These are phyloP conservation scores for Drosophila gunungcola DNA, from an alignment of 1,140 invertebrate genomes.

Conservation along the genomic window DNA sequence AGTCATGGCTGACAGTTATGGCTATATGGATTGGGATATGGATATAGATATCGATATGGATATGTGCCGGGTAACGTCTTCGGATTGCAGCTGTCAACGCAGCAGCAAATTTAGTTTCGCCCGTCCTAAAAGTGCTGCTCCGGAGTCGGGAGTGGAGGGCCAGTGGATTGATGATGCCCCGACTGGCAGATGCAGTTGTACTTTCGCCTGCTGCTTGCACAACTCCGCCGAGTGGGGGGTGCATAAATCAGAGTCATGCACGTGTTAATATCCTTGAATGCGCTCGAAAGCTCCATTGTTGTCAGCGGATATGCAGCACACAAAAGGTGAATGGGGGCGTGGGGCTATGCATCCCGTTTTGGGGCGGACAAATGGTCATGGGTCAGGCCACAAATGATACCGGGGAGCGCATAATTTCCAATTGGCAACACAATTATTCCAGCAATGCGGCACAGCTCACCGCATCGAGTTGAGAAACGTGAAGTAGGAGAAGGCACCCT, in stretches of 20 bases:
- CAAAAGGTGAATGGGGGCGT: conserved; percentile 11
- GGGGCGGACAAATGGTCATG: conserved; percentile 27
- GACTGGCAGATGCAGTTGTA: conserved; percentile 39
- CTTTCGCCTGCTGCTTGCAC: conserved; percentile 3
- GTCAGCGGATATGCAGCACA: conserved; percentile 34
- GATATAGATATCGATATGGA: conserved; percentile 52
- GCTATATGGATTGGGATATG: conserved; percentile 57
- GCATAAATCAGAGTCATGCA: conserved; percentile 66
- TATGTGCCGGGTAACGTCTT: conserved; percentile 61
- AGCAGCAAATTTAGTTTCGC: conserved; percentile 69
- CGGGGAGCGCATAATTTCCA: conserved; percentile 25
- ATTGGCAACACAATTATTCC: conserved; percentile 34
- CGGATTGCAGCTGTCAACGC: conserved; percentile 70
- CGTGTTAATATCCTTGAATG: conserved; percentile 52
- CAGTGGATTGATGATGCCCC: conserved; percentile 35
- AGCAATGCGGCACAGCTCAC: conserved; percentile 12
- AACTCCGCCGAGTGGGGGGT: conserved; percentile 22
- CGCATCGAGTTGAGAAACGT: conserved; percentile 69
- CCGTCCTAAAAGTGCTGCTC: conserved; percentile 51
- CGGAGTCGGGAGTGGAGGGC: conserved; percentile 21
- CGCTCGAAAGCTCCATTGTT: conserved; percentile 28
- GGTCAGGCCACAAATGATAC: conserved; percentile 47
- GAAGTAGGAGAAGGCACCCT: conserved; percentile 71
- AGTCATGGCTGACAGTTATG: conserved; percentile 62
- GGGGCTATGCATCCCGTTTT: conserved; percentile 6